Evolutionary conservation across 2,888 invertebrate genomes (phyloP).

Genomic region (Erpobdella octoculata): DNA sequence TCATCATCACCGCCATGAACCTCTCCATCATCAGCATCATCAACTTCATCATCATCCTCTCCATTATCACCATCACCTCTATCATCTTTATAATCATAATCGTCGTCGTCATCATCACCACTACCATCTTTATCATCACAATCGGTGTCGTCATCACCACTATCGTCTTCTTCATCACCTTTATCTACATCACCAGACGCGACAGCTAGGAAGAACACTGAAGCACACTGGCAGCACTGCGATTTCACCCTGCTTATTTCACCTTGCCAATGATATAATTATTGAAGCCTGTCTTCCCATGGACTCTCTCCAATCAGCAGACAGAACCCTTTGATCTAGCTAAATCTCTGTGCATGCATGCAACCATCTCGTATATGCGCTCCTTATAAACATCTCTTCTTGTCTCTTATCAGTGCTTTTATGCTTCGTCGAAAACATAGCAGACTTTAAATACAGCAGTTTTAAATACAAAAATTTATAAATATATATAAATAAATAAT

Average conservation of each 20-base stretch:
- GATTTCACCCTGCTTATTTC: constrained; percentile 16
- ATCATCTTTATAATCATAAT: too few species aligned
- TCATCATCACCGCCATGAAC: not conserved
- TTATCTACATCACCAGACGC: not conserved
- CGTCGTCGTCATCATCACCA: too few species aligned
- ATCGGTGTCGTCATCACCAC: not conserved
- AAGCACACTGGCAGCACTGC: not conserved
- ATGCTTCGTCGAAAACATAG: too few species aligned
- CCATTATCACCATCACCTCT: too few species aligned
- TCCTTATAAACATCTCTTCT: not conserved
- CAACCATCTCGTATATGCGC: constrained; percentile 13
- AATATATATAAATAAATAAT: too few species aligned
- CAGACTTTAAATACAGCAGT: too few species aligned
- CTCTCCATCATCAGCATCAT: too few species aligned
- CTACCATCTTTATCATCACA: not conserved
- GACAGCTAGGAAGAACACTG: too few species aligned
- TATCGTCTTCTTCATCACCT: not conserved
- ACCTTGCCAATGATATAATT: constrained; percentile 26
- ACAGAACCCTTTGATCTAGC: constrained; percentile 26
- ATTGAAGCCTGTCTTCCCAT: constrained; percentile 25
- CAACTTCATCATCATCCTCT: too few species aligned
- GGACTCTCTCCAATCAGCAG: constrained; percentile 25
- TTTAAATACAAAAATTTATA: too few species aligned
- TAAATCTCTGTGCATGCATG: constrained; percentile 24
- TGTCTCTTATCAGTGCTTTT: constrained; percentile 5